phyloP scores from a whole-genome alignment of 2,797 vertebrate genomes.

The Natrix natrix region DNA sequence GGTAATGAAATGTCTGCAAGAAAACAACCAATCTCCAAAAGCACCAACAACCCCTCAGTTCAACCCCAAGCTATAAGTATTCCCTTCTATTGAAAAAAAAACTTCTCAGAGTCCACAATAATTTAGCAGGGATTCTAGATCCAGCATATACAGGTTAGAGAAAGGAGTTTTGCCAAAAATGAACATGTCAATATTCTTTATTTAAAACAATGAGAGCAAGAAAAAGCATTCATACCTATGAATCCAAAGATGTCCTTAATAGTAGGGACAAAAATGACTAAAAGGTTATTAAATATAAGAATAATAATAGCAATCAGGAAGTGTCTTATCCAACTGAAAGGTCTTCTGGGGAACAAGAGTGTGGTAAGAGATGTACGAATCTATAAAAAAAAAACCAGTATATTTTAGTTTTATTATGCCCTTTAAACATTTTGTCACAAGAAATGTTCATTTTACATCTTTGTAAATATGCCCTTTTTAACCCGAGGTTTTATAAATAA shows the following conservation, averaged over 20 bases:
- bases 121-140: not conserved
- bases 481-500: not conserved
- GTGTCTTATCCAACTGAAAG: constrained; percentile 94
- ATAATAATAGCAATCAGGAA: constrained; percentile 83
- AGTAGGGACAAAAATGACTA: constrained; percentile 95
- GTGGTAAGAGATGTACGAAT: constrained; percentile 90
- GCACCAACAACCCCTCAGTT: not conserved
- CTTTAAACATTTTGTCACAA: not conserved
- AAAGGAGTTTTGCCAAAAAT: not conserved
- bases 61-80: not conserved
- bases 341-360: constrained; percentile 83
- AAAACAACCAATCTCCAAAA: not conserved
- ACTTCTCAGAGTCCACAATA: not conserved
- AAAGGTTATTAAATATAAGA: constrained; percentile 84
- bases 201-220: not conserved
- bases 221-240: constrained; percentile 82
- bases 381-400: constrained; percentile 67
- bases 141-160: not conserved
- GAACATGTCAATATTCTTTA: not conserved
- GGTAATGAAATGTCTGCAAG: not conserved
- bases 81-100: not conserved
- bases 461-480: constrained; percentile 16
- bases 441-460: constrained; percentile 31
- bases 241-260: constrained; percentile 99
- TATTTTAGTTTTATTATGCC: not conserved